Evolutionary conservation across 2,888 invertebrate species (phyloP).

Genomic region (Apoda limacodes): DNA sequence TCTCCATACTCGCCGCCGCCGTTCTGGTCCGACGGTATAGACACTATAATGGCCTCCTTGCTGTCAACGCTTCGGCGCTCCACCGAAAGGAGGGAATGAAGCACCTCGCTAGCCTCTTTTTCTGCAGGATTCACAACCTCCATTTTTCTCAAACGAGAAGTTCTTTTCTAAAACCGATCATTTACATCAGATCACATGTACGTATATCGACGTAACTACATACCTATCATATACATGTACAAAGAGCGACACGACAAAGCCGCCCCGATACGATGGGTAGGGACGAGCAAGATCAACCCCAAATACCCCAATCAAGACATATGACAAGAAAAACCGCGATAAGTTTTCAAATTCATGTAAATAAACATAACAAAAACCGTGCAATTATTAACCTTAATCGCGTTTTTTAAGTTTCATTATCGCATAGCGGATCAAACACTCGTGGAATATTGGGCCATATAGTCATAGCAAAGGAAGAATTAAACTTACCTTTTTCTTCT

Average conservation of each 20-base stretch:
- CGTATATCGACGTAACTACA: conserved; percentile 37
- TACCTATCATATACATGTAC: conserved; percentile 48
- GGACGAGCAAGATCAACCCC: too few species aligned
- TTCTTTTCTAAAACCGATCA: conserved; percentile 61
- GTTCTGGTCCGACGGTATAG: conserved; percentile 56
- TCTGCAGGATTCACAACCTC: conserved; percentile 75
- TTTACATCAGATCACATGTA: conserved; percentile 63
- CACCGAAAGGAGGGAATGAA: conserved; percentile 75
- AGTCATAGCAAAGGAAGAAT: conserved; percentile 65
- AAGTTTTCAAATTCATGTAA: conserved; percentile 70
- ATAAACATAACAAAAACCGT: conserved; percentile 71
- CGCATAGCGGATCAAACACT: conserved; percentile 72
- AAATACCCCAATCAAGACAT: conserved; percentile 35
- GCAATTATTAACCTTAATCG: conserved; percentile 73
- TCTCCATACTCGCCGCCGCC: conserved; percentile 60
- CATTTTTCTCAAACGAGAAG: too few species aligned
- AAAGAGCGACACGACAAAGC: conserved; percentile 46
- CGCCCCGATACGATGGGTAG: conserved; percentile 46
- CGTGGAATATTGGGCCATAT: conserved; percentile 72
- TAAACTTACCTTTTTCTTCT: conserved; percentile 63
- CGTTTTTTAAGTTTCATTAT: conserved; percentile 72
- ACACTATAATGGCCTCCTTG: conserved; percentile 63
- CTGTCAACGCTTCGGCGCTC: conserved; percentile 74
- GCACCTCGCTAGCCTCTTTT: conserved; percentile 78
- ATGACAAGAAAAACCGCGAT: conserved; percentile 60